Percentiles rank a stretch among this genome's conserved stretches.
Evolutionary conservation across 1,140 invertebrate genomes (phyloP).

Genomic region (Cyclargus thomasi): DNA sequence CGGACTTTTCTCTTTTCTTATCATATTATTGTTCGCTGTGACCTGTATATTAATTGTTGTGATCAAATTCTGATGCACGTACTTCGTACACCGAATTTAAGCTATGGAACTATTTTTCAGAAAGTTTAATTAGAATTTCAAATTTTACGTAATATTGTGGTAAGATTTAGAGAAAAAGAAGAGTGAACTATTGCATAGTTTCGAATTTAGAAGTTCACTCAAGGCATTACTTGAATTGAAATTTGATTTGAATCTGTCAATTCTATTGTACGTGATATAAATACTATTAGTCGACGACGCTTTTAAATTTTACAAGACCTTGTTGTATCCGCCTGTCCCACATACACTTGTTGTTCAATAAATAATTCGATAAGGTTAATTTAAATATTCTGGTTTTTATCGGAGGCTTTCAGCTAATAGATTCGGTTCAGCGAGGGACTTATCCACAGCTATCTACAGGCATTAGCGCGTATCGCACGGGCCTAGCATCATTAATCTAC

Average conservation of each 20-base stretch:
- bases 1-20: constrained; percentile 5
- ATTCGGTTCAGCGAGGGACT: constrained; percentile 26
- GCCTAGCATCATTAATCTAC: constrained; percentile 72
- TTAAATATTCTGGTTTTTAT: constrained; percentile 1
- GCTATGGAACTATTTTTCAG: no score
- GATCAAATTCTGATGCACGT: background rate
- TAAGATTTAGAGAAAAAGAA: no score
- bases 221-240: no score
- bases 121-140: no score
- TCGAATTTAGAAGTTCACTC: no score
- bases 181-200: no score
- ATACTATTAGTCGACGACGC: no score
- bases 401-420: background rate
- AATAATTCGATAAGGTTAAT: background rate
- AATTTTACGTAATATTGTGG: no score
- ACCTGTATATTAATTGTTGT: background rate
- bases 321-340: background rate
- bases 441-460: constrained; percentile 58
- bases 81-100: background rate
- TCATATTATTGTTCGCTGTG: background rate
- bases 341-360: background rate
- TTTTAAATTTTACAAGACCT: no score
- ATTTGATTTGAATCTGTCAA: no score
- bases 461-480: constrained; percentile 72
- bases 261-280: no score